Evolutionary conservation across 2,113 vertebrate genomes (phyloP), one percentile per base, ranked within the genome.

Genomic region (Hippocampus barbouri): DNA sequence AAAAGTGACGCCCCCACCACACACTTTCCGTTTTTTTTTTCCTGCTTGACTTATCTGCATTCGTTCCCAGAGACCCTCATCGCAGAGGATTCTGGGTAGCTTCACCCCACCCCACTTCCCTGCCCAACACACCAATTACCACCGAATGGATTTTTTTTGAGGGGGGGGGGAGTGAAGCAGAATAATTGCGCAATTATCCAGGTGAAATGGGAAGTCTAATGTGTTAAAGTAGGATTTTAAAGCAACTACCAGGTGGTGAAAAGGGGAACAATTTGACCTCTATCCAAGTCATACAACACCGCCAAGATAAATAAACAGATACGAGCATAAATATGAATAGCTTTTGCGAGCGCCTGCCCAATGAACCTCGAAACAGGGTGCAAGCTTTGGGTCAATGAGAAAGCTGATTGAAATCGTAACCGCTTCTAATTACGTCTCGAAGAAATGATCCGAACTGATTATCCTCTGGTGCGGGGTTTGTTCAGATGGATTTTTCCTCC

Each of bases 131-230:
- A 93, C 94, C 95, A 95, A 95, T 96, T 95, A 96, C 93, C 93
- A 92, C 91, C 92, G 94, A 94, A 95, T 93, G 93, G 93, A 85
- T 89, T 94, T 91, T 94, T 94, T 86, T 68, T 38, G 34, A 38
- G 34, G 34, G 34, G 94, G 95, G 91, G 92, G 91, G 92, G 93
- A 94, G 92, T 92, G 92, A 95, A 95, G 92, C 93, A 87, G 93
- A 94, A 95, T 96, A 96, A 97, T 95, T 95, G 95, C 94, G 92
- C 94, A 94, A 94, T 95, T 95, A 96, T 96, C 94, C 94, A 91
- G 92, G 91, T 95, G 93, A 95, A 95, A 95, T 93, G 91, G 94
- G 93, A 94, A 91, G 93, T 95, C 93, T 95, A 94, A 94, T 94
- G 93, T 94, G 93, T 94, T 94, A 93, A 94, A 95, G 94, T 93